These are phyloP conservation scores for Naso thynnoides DNA, from an alignment of 2,797 vertebrate genomes.

Conservation along the genomic window DNA sequence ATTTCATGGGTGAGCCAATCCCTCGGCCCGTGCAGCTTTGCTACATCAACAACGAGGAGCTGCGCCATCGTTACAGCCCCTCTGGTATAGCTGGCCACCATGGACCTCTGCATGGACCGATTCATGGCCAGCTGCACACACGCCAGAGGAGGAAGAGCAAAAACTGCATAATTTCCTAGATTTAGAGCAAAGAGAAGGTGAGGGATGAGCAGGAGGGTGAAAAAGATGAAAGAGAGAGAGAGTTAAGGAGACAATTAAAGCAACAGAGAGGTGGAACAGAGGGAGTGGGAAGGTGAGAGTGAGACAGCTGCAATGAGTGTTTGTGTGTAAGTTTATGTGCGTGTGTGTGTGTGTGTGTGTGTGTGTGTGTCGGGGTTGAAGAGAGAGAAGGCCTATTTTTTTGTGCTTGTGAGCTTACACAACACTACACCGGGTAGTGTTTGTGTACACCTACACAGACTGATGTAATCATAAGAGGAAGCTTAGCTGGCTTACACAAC, in stretches of 20 bases:
- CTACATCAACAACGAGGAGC: slow-evolving; percentile 95
- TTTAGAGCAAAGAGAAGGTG: slow-evolving; percentile 56
- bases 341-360: slow-evolving; percentile 31
- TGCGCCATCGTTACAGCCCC: slow-evolving; percentile 93
- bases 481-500: slow-evolving; percentile 81
- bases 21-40: slow-evolving; percentile 94
- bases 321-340: slow-evolving; percentile 33
- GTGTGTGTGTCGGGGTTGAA: slow-evolving; percentile 57
- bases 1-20: slow-evolving; percentile 95
- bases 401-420: slow-evolving; percentile 87
- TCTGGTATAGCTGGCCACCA: slow-evolving; percentile 84
- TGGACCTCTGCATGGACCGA: slow-evolving; percentile 77
- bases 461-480: slow-evolving; percentile 82
- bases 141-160: slow-evolving; percentile 98
- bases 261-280: slow-evolving; percentile 61
- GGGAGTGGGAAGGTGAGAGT: slow-evolving; percentile 76
- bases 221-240: slow-evolving; percentile 58
- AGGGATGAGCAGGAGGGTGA: slow-evolving; percentile 60
- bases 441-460: slow-evolving; percentile 82
- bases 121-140: slow-evolving; percentile 91
- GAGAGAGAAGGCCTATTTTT: slow-evolving; percentile 70
- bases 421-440: slow-evolving; percentile 77
- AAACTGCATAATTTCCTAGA: slow-evolving; percentile 98
- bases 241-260: slow-evolving; percentile 62
- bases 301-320: slow-evolving; percentile 62